phyloP scores from a whole-genome alignment of 2,797 vertebrate genomes.

The Gallinago nigripennis region DNA sequence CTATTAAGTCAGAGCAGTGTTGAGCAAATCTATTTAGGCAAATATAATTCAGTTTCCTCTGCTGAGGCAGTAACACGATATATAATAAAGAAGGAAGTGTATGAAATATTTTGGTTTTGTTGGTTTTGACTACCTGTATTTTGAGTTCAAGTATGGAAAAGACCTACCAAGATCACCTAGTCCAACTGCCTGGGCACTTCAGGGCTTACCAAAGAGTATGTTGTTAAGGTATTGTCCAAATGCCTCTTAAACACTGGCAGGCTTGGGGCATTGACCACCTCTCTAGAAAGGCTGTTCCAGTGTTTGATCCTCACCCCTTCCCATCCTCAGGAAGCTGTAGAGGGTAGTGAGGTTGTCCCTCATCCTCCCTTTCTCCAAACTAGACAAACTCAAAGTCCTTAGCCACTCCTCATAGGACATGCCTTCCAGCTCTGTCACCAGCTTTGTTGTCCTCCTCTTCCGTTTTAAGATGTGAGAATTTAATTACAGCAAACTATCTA shows the following conservation, averaged over 20 bases:
- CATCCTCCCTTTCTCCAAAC: background rate
- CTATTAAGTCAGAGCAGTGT: background rate
- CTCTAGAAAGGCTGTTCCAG: background rate
- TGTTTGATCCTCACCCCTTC: background rate
- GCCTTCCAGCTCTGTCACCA: background rate
- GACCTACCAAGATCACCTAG: accelerated
- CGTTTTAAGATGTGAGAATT: background rate
- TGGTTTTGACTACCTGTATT: slow-evolving; percentile 14
- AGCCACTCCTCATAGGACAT: background rate
- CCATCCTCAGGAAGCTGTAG: background rate
- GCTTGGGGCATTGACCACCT: background rate
- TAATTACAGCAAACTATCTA: background rate
- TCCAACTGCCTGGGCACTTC: background rate
- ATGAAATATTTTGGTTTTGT: background rate
- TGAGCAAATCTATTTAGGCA: background rate
- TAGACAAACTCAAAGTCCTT: background rate
- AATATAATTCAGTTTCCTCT: slow-evolving; percentile 21
- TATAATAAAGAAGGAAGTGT: background rate
- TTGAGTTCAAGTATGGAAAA: background rate
- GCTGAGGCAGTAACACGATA: background rate
- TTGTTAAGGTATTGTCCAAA: background rate
- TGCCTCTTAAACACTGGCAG: background rate
- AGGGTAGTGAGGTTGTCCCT: background rate
- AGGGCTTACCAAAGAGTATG: background rate
- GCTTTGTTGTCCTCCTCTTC: background rate